A percentile compares a stretch with the other conserved stretches of the same genome.
Conservation (phyloP, 2,113 vertebrate genomes). For the Neodon shergylaensis region DNA sequence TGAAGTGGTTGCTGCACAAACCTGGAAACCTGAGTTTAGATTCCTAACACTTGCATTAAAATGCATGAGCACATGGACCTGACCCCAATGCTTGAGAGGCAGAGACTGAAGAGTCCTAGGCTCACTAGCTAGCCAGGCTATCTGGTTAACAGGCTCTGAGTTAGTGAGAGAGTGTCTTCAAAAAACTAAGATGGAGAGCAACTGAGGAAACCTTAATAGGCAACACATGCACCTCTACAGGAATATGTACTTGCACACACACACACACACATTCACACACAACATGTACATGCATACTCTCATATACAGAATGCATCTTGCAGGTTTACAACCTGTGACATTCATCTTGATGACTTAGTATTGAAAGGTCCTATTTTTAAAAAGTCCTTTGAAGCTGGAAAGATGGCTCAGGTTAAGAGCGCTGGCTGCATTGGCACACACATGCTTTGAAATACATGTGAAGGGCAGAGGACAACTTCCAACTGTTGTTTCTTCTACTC, state of each 20-base stretch:
- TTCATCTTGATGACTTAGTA: slow-evolving; percentile 40
- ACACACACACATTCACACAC: neutral
- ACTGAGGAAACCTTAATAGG: neutral
- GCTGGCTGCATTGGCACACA: neutral
- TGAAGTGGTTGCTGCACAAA: neutral
- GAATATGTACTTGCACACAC: neutral
- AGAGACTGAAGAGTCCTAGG: neutral
- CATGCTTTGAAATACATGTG: neutral
- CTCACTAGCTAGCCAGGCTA: neutral
- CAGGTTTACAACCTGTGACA: neutral
- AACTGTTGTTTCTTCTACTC: neutral
- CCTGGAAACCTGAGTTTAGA: neutral
- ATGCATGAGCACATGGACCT: neutral
- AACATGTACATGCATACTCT: neutral
- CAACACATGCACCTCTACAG: neutral
- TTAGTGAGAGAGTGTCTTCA: neutral
- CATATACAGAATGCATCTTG: neutral
- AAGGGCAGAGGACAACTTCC: neutral
- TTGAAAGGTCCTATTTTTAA: slow-evolving; percentile 26
- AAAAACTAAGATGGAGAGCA: no score
- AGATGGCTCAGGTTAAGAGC: neutral
- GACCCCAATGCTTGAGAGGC: neutral
- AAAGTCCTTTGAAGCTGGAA: neutral
- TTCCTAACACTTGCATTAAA: neutral
- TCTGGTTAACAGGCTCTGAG: neutral